These are phyloP conservation scores for Muschampia plurimacula DNA, from an alignment of 2,888 invertebrate genomes.

Conservation along the genomic window DNA sequence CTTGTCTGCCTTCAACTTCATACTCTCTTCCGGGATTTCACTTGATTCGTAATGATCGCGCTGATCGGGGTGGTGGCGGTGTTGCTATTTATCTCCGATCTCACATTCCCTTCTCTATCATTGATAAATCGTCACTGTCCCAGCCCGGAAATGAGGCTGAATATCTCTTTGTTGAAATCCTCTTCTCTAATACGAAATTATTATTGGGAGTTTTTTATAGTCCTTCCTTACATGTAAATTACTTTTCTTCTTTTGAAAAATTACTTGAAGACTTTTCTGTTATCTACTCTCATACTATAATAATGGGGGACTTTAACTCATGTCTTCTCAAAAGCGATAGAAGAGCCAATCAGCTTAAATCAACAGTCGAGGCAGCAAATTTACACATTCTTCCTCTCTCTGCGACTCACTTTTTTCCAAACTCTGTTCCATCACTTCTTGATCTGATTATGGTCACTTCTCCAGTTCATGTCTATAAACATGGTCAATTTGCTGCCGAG, in stretches of 20 bases:
- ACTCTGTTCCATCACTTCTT: background rate
- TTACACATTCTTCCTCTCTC: slow-evolving; percentile 1
- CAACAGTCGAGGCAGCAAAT: background rate
- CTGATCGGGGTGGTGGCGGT: background rate
- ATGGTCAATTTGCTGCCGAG: background rate
- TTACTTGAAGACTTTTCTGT: background rate
- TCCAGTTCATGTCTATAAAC: background rate
- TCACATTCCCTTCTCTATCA: too few species aligned
- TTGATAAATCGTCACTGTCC: background rate
- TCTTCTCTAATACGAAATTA: background rate
- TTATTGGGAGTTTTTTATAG: slow-evolving; percentile 3
- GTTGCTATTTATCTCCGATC: too few species aligned
- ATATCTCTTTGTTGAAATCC: background rate
- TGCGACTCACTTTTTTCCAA: background rate
- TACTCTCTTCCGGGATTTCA: background rate
- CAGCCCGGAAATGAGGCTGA: background rate
- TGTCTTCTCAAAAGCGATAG: background rate
- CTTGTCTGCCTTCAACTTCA: background rate
- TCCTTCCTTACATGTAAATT: background rate
- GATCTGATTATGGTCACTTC: background rate
- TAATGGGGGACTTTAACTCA: background rate
- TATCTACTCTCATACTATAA: background rate
- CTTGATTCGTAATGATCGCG: background rate
- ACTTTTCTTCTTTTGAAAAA: background rate
- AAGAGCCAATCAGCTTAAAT: background rate